These are phyloP conservation scores for Gymnothorax javanicus DNA, from an alignment of 2,797 vertebrate genomes.

Conservation along the genomic window DNA sequence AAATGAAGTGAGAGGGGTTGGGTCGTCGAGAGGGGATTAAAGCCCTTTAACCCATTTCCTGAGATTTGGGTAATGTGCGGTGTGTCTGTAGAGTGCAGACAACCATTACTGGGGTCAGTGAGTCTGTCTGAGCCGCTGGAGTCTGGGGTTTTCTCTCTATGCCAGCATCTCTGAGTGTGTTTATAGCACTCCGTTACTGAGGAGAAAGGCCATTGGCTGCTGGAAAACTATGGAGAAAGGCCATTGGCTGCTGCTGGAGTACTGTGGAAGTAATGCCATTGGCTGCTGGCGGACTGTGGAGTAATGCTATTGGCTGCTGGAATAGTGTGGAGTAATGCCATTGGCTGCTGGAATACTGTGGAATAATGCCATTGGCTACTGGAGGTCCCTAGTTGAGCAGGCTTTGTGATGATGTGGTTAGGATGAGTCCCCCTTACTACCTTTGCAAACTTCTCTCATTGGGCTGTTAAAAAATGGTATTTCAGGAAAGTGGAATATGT, in stretches of 20 bases:
- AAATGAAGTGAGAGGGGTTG: conserved; percentile 81
- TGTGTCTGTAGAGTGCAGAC: conserved; percentile 42
- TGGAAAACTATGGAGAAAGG: not conserved
- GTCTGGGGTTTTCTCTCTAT: conserved; percentile 70
- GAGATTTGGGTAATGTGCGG: conserved; percentile 62
- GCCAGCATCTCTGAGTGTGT: conserved; percentile 64
- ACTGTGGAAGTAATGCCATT: conserved; percentile 49
- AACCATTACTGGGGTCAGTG: conserved; percentile 65
- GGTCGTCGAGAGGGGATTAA: conserved; percentile 64
- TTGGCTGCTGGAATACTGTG: conserved; percentile 55
- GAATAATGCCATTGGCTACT: conserved; percentile 62
- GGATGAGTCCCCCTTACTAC: no score
- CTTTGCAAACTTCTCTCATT: not conserved
- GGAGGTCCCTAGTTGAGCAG: conserved; percentile 59
- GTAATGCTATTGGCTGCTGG: conserved; percentile 58
- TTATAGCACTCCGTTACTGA: conserved; percentile 50
- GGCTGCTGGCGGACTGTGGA: conserved; percentile 64
- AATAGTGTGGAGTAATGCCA: conserved; percentile 59
- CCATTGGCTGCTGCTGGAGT: conserved; percentile 52
- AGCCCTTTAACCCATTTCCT: conserved; percentile 68
- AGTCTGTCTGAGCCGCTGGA: conserved; percentile 56
- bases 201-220: not conserved
- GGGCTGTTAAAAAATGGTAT: not conserved
- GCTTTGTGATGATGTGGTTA: conserved; percentile 54
- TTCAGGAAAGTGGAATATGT: not conserved